These are phyloP conservation scores for Myripristis jacobus DNA, from an alignment of 2,797 vertebrate genomes.

Conservation along the genomic window DNA sequence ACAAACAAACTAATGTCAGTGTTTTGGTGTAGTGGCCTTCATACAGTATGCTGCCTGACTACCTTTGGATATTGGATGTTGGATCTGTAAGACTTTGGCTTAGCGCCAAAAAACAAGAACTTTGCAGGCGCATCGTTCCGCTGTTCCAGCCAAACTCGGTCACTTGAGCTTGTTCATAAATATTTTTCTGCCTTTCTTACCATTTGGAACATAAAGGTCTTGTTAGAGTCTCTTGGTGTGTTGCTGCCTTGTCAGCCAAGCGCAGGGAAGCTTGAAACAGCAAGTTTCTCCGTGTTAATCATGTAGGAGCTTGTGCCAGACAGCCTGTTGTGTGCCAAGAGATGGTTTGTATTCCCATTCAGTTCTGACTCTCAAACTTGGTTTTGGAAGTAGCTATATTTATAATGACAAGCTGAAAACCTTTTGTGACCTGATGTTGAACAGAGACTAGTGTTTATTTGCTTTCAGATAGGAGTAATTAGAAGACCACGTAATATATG, in stretches of 20 bases:
- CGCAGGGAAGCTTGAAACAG: neutral
- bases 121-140: too few species aligned
- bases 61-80: too few species aligned
- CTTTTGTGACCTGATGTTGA: neutral
- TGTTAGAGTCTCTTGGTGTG: neutral
- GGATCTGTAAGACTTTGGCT: too few species aligned
- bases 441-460: neutral
- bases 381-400: too few species aligned
- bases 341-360: neutral
- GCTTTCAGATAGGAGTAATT: neutral
- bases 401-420: too few species aligned
- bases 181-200: neutral
- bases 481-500: neutral
- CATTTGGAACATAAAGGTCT: neutral
- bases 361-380: neutral
- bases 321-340: neutral
- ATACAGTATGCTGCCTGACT: too few species aligned
- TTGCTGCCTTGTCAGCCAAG: neutral
- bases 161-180: neutral
- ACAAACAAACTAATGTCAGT: too few species aligned
- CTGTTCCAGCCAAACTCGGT: too few species aligned
- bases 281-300: neutral
- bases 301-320: neutral
- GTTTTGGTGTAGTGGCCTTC: too few species aligned
- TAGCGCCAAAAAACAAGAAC: too few species aligned